phyloP scores from a whole-genome alignment of 1,140 invertebrate species.

The Oryzaephilus surinamensis region DNA sequence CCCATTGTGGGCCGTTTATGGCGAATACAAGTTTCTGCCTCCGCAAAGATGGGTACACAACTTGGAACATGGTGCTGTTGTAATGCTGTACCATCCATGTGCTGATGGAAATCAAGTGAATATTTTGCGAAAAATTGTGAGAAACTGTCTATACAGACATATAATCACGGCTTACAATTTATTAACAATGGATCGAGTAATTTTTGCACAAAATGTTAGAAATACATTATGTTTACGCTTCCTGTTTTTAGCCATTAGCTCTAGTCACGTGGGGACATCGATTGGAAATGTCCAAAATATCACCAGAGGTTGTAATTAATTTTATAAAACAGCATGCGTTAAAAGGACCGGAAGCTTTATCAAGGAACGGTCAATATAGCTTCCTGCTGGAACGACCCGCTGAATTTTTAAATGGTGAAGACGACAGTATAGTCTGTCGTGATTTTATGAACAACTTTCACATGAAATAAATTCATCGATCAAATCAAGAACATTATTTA shows the following conservation, averaged over 20 bases:
- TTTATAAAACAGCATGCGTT: constrained; percentile 60
- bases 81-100: constrained; percentile 84
- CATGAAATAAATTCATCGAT: too few species aligned
- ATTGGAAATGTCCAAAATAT: constrained; percentile 60
- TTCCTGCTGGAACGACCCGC: constrained; percentile 34
- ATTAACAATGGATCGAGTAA: constrained; percentile 51
- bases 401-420: constrained; percentile 39
- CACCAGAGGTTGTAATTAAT: constrained; percentile 41
- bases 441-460: constrained; percentile 16
- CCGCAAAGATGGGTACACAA: constrained; percentile 76
- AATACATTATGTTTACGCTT: constrained; percentile 12
- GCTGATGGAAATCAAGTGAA: constrained; percentile 56
- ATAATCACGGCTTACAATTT: constrained; percentile 66
- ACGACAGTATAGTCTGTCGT: constrained; percentile 43
- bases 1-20: constrained; percentile 71
- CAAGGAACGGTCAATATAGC: constrained; percentile 51
- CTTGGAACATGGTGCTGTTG: constrained; percentile 76
- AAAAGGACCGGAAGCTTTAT: constrained; percentile 52
- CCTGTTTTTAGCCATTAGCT: constrained; percentile 55
- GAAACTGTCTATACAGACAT: constrained; percentile 63
- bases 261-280: constrained; percentile 67
- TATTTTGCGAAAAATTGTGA: constrained; percentile 51
- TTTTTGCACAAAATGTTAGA: constrained; percentile 12
- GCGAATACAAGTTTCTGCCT: constrained; percentile 73
- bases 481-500: too few species aligned